A percentile compares a stretch with the other conserved stretches of the same genome.
phyloP scores from a whole-genome alignment of 2,888 invertebrate species.

The Oxyscelio sp. region DNA sequence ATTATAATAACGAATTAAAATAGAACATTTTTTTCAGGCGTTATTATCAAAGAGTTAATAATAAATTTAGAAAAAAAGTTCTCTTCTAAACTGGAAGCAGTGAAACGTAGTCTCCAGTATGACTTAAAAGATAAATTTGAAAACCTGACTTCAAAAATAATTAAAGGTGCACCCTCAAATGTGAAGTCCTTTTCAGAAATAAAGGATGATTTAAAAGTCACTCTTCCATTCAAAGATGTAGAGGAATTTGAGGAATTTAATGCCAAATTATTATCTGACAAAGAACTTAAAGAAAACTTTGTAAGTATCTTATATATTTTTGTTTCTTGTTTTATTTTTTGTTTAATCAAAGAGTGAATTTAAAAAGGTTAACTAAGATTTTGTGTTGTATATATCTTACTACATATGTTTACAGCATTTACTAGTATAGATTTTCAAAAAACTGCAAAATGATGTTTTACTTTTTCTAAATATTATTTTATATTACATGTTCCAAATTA shows the following conservation, averaged over 20 bases:
- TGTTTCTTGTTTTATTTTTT: background rate
- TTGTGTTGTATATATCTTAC: too few species aligned
- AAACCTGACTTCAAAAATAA: background rate
- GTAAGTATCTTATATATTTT: background rate
- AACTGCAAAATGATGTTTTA: background rate
- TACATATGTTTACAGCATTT: too few species aligned
- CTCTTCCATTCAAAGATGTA: background rate
- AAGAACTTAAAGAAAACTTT: background rate
- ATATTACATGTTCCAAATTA: background rate
- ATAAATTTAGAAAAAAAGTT: background rate
- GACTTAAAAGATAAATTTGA: conserved; percentile 1
- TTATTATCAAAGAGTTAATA: background rate
- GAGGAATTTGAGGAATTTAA: background rate
- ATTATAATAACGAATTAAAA: background rate
- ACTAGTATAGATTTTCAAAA: background rate
- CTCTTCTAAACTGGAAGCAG: background rate
- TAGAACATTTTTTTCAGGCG: background rate
- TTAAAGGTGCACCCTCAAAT: background rate
- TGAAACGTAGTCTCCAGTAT: background rate
- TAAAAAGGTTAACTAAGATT: background rate
- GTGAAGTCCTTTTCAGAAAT: background rate
- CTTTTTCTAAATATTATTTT: background rate
- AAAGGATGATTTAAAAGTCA: background rate
- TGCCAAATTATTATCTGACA: background rate
- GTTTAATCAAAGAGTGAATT: background rate